Percentiles rank a stretch among this genome's conserved stretches.
These are phyloP conservation scores for Morbakka virulenta DNA, from an alignment of 30 jellyfish, hydroid and myxozoan species.

Conservation along the genomic window DNA sequence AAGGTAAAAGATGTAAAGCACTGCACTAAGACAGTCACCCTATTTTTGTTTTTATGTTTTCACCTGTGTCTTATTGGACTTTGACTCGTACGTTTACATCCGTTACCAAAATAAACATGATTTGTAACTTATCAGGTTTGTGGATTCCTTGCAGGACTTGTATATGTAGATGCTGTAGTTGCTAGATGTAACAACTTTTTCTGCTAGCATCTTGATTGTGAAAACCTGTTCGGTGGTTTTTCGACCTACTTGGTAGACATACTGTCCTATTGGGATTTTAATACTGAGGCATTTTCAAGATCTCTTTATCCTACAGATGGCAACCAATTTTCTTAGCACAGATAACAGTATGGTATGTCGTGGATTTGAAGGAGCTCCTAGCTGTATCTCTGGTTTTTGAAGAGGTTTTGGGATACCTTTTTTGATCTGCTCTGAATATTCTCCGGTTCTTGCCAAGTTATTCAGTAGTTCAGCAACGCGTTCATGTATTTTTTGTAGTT, in stretches of 20 bases:
- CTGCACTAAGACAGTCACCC: slow-evolving; percentile 66
- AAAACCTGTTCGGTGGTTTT: slow-evolving; percentile 60
- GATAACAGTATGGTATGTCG: slow-evolving; percentile 55
- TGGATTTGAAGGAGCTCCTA: slow-evolving; percentile 60
- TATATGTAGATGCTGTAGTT: slow-evolving; percentile 41
- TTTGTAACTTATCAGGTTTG: slow-evolving; percentile 46
- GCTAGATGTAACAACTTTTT: slow-evolving; percentile 48
- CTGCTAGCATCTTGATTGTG: slow-evolving; percentile 60
- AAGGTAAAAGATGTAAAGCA: slow-evolving; percentile 38
- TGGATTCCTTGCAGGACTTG: slow-evolving; percentile 25
- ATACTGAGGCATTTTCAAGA: slow-evolving; percentile 31
- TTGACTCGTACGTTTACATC: slow-evolving; percentile 42
- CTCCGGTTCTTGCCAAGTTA: slow-evolving; percentile 54
- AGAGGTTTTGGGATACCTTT: slow-evolving; percentile 49
- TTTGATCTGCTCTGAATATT: slow-evolving; percentile 46
- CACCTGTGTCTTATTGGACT: slow-evolving; percentile 27
- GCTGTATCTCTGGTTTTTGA: slow-evolving; percentile 49
- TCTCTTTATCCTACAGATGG: slow-evolving; percentile 52
- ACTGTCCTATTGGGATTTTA: slow-evolving; percentile 36
- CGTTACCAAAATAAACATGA: slow-evolving; percentile 22
- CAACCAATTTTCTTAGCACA: slow-evolving; percentile 48
- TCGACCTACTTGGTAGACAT: slow-evolving; percentile 38
- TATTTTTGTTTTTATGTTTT: slow-evolving; percentile 38
- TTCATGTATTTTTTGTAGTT: slow-evolving; percentile 39
- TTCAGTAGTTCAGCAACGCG: slow-evolving; percentile 54